A percentile compares a stretch with the other conserved stretches of the same genome.
Evolutionary conservation across 2,797 vertebrate genomes (phyloP).

Genomic region (Aldrovandia affinis): DNA sequence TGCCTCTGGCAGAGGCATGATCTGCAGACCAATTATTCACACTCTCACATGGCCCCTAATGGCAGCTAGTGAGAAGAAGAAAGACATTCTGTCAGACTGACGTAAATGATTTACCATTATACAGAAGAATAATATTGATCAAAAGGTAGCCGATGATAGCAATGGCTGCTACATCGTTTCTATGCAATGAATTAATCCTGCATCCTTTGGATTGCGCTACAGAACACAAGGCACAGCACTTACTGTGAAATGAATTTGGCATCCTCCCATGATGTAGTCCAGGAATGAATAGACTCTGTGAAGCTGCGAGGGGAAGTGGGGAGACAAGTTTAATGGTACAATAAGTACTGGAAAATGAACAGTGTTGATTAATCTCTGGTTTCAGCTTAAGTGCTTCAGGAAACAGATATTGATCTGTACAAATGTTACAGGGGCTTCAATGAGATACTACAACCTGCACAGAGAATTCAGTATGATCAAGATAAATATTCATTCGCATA

Average conservation of each 20-base stretch:
- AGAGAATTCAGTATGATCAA: background rate
- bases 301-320: constrained; percentile 74
- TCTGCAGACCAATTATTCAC: constrained; percentile 34
- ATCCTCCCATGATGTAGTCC: constrained; percentile 97
- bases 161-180: constrained; percentile 32
- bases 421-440: background rate
- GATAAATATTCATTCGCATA: constrained; percentile 1
- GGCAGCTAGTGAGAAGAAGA: constrained; percentile 24
- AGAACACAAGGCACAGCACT: constrained; percentile 61
- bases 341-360: constrained; percentile 13
- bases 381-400: background rate
- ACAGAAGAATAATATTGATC: constrained; percentile 15
- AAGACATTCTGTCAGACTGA: constrained; percentile 25
- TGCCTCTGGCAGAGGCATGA: constrained; percentile 37
- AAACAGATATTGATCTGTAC: background rate
- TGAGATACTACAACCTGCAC: background rate
- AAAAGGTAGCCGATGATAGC: constrained; percentile 6
- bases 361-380: background rate
- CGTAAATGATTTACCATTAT: constrained; percentile 15
- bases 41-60: constrained; percentile 19
- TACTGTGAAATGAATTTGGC: constrained; percentile 97
- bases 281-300: constrained; percentile 95
- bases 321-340: background rate
- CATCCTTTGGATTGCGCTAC: constrained; percentile 19
- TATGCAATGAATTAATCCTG: constrained; percentile 31